Percentiles rank a stretch among this genome's conserved stretches.
Evolutionary conservation across 1,140 invertebrate genomes (phyloP).

Genomic region (Lordiphosa collinella): DNA sequence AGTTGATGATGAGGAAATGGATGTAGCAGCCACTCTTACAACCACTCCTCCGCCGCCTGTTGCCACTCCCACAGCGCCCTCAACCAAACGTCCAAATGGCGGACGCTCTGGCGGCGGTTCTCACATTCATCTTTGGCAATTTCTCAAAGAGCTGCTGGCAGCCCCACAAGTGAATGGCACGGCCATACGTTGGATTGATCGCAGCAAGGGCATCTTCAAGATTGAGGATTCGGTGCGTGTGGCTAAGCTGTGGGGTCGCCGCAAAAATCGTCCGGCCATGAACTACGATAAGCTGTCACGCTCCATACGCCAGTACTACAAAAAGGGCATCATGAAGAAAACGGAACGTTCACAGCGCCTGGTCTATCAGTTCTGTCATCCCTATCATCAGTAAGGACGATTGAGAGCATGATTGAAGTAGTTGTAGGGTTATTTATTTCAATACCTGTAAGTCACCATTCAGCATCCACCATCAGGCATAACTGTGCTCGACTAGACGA

Average conservation of each 20-base stretch:
- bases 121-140: constrained; percentile 99
- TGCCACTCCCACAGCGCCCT: constrained; percentile 16
- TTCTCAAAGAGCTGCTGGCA: constrained; percentile 96
- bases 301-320: constrained; percentile 99
- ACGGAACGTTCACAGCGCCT: constrained; percentile 98
- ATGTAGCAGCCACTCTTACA: constrained; percentile 13
- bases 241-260: constrained; percentile 96
- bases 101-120: constrained; percentile 84
- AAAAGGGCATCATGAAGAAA: constrained; percentile 99
- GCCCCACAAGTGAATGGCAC: constrained; percentile 92
- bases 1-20: constrained; percentile 83
- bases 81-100: constrained; percentile 51
- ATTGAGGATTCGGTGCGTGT: constrained; percentile 99
- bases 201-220: constrained; percentile 97
- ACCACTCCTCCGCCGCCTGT: constrained; percentile 4
- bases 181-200: constrained; percentile 98
- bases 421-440: constrained; percentile 55
- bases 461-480: constrained; percentile 11
- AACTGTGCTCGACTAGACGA: constrained; percentile 62
- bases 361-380: constrained; percentile 99
- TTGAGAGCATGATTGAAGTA: constrained; percentile 8
- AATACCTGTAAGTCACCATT: constrained; percentile 37
- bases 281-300: constrained; percentile 99
- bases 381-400: constrained; percentile 88
- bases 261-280: constrained; percentile 99